Evolutionary conservation across 2,888 invertebrate genomes (phyloP).

Genomic region (Clistopyga incitator): DNA sequence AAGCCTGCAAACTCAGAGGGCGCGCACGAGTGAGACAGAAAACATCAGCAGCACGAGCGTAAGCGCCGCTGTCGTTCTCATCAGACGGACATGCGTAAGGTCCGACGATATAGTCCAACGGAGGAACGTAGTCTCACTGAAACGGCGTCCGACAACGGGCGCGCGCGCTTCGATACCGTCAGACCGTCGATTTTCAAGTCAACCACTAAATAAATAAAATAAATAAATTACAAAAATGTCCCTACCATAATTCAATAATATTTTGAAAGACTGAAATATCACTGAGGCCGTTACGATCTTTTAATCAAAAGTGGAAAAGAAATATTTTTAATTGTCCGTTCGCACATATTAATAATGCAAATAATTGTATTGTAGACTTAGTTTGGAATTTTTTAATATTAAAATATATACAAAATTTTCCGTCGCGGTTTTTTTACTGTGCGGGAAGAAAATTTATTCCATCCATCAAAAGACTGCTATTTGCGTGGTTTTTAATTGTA

Average conservation of each 20-base stretch:
- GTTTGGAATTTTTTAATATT: too few relatives aligned
- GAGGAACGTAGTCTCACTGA: constrained; percentile 75
- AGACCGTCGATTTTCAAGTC: not conserved
- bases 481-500: not conserved
- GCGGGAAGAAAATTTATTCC: not conserved
- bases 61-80: constrained; percentile 61
- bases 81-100: constrained; percentile 78
- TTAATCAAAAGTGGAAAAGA: not conserved
- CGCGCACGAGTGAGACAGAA: constrained; percentile 39
- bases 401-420: too few relatives aligned
- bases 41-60: constrained; percentile 57
- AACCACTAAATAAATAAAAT: not conserved
- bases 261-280: not conserved
- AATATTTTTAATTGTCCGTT: not conserved
- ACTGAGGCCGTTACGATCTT: not conserved
- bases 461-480: constrained; percentile 1
- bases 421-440: not conserved
- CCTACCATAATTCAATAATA: not conserved
- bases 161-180: constrained; percentile 58
- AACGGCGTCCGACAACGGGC: constrained; percentile 76
- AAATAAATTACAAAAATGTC: not conserved
- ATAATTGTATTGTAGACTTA: too few relatives aligned
- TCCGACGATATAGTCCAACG: constrained; percentile 71
- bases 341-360: too few relatives aligned
- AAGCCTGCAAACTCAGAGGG: not conserved